Percentiles rank a stretch among this genome's conserved stretches.
Conservation (phyloP, 2,888 invertebrate species). For the Drosophila picticornis region DNA sequence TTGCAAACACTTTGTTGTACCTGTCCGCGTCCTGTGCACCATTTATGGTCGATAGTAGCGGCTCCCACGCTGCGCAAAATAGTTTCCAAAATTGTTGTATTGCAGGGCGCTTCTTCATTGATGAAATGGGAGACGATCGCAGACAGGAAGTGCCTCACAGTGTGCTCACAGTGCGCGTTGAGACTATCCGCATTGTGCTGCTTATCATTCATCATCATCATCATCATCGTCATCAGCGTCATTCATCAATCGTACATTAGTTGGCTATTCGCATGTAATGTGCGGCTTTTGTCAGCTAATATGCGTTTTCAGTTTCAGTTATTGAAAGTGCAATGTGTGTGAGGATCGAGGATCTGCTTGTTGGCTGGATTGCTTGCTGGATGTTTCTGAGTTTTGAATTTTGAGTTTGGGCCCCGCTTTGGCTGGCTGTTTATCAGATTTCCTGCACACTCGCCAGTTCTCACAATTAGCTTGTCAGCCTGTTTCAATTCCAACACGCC, state of each 20-base stretch:
- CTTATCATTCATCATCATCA: constrained; percentile 52
- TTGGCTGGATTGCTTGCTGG: neutral
- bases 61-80: constrained; percentile 74
- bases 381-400: neutral
- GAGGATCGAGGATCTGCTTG: constrained; percentile 14
- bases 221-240: neutral
- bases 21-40: constrained; percentile 49
- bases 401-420: neutral
- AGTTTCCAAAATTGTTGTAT: constrained; percentile 38
- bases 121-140: constrained; percentile 74
- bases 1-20: constrained; percentile 43
- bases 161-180: constrained; percentile 15
- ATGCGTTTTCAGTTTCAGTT: constrained; percentile 63
- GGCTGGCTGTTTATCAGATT: constrained; percentile 58
- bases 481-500: constrained; percentile 38
- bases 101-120: constrained; percentile 52
- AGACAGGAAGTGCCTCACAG: constrained; percentile 59
- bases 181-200: constrained; percentile 54
- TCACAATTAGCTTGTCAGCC: constrained; percentile 68
- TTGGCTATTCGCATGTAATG: constrained; percentile 21
- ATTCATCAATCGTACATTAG: constrained; percentile 61
- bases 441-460: constrained; percentile 60
- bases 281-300: constrained; percentile 51
- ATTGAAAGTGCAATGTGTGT: constrained; percentile 52
- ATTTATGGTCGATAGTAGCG: constrained; percentile 11